A percentile compares a stretch with the other conserved stretches of the same genome.
phyloP scores from a whole-genome alignment of 2,113 vertebrate genomes.

The Spermophilus dauricus region DNA sequence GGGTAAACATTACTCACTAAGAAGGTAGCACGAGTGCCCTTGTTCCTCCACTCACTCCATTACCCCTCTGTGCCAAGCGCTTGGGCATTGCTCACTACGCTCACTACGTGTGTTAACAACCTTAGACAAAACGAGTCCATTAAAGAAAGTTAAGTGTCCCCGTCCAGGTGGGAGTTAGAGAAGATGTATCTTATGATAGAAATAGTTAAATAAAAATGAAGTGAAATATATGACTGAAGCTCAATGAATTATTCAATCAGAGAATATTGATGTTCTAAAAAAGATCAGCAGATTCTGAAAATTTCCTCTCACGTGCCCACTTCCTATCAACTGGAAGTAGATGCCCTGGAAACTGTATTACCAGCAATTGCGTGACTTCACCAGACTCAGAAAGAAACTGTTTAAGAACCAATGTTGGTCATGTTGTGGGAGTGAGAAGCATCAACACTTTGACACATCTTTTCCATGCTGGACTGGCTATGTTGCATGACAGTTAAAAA shows the following conservation, averaged over 20 bases:
- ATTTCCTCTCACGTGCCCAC: background rate
- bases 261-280: slow-evolving; percentile 40
- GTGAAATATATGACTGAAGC: slow-evolving; percentile 33
- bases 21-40: background rate
- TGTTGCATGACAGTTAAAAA: background rate
- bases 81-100: background rate
- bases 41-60: background rate
- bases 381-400: background rate
- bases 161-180: background rate
- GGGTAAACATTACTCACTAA: background rate
- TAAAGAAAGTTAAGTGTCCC: background rate
- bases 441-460: background rate
- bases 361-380: background rate
- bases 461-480: background rate
- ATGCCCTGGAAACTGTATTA: background rate
- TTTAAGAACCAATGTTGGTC: background rate
- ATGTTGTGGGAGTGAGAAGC: background rate
- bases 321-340: slow-evolving; percentile 2
- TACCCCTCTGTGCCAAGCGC: background rate
- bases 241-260: background rate
- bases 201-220: slow-evolving; percentile 21
- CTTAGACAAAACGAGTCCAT: background rate
- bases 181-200: background rate
- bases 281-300: background rate
- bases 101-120: background rate